These are phyloP conservation scores for Andrena cerasifolii DNA, from an alignment of 1,140 invertebrate genomes.

Conservation along the genomic window DNA sequence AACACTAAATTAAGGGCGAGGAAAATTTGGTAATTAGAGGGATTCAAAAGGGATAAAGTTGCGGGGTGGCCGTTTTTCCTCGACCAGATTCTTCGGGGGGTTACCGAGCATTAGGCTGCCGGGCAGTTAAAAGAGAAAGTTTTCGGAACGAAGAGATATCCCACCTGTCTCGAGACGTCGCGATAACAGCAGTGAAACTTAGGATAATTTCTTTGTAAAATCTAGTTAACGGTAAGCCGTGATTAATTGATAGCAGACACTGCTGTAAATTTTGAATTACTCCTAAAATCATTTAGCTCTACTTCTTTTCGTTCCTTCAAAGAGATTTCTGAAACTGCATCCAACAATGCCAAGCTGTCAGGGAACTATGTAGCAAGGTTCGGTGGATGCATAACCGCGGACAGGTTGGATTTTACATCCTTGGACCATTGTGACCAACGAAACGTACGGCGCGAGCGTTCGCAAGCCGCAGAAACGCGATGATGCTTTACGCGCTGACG, in stretches of 20 bases:
- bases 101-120: conserved; percentile 19
- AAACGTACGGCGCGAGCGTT: conserved; percentile 40
- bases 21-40: conserved; percentile 82
- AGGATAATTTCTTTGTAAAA: not conserved
- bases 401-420: conserved; percentile 24
- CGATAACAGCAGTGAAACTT: not conserved
- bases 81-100: conserved; percentile 56
- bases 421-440: conserved; percentile 27
- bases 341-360: not conserved
- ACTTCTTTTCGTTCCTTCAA: not conserved
- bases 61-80: conserved; percentile 62
- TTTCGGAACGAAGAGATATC: conserved; percentile 4
- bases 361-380: too few relatives aligned
- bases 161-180: not conserved
- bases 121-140: conserved; percentile 33
- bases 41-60: conserved; percentile 78
- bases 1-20: conserved; percentile 79
- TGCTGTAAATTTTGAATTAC: not conserved
- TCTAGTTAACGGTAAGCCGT: not conserved
- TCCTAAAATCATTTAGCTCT: not conserved
- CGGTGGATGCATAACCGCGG: too few relatives aligned
- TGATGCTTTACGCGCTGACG: conserved; percentile 75
- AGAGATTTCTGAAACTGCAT: not conserved
- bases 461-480: conserved; percentile 61
- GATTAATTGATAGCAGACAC: not conserved